Evolutionary conservation across 2,888 invertebrate genomes (phyloP), one percentile per base, ranked within the genome.

Genomic region (Pyrrhosoma nymphula): DNA sequence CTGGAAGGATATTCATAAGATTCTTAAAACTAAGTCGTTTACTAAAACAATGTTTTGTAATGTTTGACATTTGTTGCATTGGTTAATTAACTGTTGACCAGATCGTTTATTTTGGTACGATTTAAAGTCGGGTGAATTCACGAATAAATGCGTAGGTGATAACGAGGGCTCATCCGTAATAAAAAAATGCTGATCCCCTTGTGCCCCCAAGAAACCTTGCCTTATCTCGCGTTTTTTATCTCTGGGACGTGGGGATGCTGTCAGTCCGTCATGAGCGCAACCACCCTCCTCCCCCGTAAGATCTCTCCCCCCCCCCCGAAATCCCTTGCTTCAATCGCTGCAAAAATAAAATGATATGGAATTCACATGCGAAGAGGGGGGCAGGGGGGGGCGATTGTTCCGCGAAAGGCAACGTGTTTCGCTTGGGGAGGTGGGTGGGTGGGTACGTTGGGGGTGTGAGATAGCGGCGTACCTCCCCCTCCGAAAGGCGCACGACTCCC

Each of bases 401-500:
- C 47, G 91, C 91, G 90, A 91, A 69, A 91, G 56, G 60, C 60
- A 60, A 20, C 60, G 16, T 60, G 60, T 60, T 14, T 60, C 20
- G 16, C 4, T 39, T 14, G 56, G 56, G 26, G n/a, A n/a, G n/a
- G 39, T 8, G 56, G 3, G 90, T 55, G 47, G 55, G 18, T 20
- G 60, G 60, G 82, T 82, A n/a, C 1, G 14, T 23, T 35, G 82
- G 35, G 30, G n/a, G 82, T 30, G 14, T 35, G 35, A 35, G 82
- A 35, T 82, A n/a, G 82, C n/a, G 0, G 12, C 82, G 6, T 35
- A 0, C 35, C 82, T 18, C 82, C 30, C 18, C 93, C 93, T 47
- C 47, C 20, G 47, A 20, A 20, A 82, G 91, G 91, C 93, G 93
- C 75, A 39, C 69, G 93, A 89, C 89, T 89, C 89, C 89, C 55